A percentile compares a stretch with the other conserved stretches of the same genome.
Evolutionary conservation across 2,797 vertebrate genomes (phyloP).

Genomic region (Salmo trutta): DNA sequence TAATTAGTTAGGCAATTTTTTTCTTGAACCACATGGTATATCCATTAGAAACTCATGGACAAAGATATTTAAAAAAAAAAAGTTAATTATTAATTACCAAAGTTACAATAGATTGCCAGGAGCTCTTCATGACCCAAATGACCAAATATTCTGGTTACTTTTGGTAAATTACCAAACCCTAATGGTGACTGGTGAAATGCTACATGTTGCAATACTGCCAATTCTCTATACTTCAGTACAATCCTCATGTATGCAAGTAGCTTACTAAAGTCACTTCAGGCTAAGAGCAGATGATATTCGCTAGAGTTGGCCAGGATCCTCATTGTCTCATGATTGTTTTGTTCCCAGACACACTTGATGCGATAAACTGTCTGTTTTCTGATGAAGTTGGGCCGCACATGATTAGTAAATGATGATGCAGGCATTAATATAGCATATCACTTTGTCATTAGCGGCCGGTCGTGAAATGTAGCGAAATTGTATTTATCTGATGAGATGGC

Average conservation of each 20-base stretch:
- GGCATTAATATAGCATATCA: constrained; percentile 29
- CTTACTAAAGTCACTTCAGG: not conserved
- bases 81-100: no score
- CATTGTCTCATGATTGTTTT: not conserved
- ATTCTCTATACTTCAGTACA: no score
- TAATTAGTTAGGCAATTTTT: no score
- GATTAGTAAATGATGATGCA: constrained; percentile 38
- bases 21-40: no score
- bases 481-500: constrained; percentile 23
- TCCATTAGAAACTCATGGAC: no score
- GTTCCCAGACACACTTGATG: constrained; percentile 35
- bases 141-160: no score
- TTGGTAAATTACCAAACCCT: no score
- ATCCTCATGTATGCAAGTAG: not conserved
- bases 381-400: constrained; percentile 25
- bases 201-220: no score
- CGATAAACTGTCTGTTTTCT: constrained; percentile 32
- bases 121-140: no score
- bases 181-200: no score
- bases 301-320: not conserved
- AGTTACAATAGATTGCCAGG: no score
- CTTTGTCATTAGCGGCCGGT: constrained; percentile 26
- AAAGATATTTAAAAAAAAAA: no score
- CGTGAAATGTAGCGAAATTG: constrained; percentile 24
- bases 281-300: not conserved